Evolutionary conservation across 2,888 invertebrate species (phyloP).

Genomic region (Petrophora chlorosata): DNA sequence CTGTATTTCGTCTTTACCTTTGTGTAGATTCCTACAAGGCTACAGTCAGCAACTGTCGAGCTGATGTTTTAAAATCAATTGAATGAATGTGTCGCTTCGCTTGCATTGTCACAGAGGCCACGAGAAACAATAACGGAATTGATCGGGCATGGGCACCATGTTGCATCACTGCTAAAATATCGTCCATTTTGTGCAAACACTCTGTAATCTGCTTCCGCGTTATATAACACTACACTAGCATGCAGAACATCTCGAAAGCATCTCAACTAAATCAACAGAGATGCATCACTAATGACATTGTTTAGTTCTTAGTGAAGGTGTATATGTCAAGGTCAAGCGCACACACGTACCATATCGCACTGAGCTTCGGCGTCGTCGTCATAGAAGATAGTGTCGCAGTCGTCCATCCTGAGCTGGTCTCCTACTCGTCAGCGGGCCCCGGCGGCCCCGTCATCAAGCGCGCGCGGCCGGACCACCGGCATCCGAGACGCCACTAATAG

Average conservation of each 20-base stretch:
- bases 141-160: constrained; percentile 29
- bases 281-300: constrained; percentile 37
- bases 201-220: constrained; percentile 37
- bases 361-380: constrained; percentile 81
- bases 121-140: constrained; percentile 35
- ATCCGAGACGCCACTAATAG: constrained; percentile 66
- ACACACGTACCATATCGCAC: constrained; percentile 77
- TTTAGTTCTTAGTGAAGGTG: constrained; percentile 37
- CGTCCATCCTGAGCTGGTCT: constrained; percentile 75
- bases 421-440: constrained; percentile 65
- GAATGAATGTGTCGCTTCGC: constrained; percentile 26
- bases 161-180: constrained; percentile 49
- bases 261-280: constrained; percentile 11
- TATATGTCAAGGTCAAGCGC: constrained; percentile 46
- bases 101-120: constrained; percentile 34
- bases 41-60: constrained; percentile 2
- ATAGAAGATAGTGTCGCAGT: constrained; percentile 78
- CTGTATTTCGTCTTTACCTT: constrained; percentile 10
- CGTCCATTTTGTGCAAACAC: constrained; percentile 55
- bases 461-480: constrained; percentile 78
- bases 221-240: constrained; percentile 43
- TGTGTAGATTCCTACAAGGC: constrained; percentile 28
- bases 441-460: constrained; percentile 78
- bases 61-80: constrained; percentile 25
- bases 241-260: constrained; percentile 2